Evolutionary conservation across 2,113 vertebrate species (phyloP).

Genomic region (Fregata magnificens): DNA sequence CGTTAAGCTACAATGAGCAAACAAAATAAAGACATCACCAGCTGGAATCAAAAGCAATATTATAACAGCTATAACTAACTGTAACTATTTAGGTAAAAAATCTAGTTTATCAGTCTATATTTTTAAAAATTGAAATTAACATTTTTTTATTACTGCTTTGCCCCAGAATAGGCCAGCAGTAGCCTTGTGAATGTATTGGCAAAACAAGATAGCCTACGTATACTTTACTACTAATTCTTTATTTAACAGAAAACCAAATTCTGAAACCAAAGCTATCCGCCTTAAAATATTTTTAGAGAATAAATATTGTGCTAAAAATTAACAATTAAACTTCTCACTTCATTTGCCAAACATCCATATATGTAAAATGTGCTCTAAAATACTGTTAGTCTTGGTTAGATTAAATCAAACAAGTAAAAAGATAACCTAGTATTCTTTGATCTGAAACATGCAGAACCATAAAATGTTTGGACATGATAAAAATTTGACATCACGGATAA

Average conservation of each 20-base stretch:
- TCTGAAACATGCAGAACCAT: slow-evolving; percentile 22
- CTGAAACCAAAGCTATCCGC: neutral
- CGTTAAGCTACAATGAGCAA: neutral
- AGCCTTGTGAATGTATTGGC: neutral
- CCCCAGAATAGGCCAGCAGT: neutral
- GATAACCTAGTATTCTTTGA: slow-evolving; percentile 35
- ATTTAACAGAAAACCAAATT: neutral
- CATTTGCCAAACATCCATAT: neutral
- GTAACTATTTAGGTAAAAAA: neutral
- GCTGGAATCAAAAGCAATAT: neutral
- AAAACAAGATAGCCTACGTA: neutral
- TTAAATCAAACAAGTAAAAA: slow-evolving; percentile 28
- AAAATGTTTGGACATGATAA: slow-evolving; percentile 56
- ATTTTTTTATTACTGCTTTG: neutral
- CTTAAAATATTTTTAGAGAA: neutral
- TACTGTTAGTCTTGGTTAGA: neutral
- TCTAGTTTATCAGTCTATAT: neutral
- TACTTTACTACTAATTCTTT: neutral
- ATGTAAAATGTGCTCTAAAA: neutral
- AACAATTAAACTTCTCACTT: neutral
- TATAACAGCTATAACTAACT: neutral
- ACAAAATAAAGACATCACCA: neutral
- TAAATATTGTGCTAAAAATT: neutral
- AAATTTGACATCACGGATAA: slow-evolving; percentile 48
- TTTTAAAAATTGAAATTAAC: neutral